Base-by-base conservation (phyloP, 2,888 invertebrate species). In the Pachymerium ferrugineum region DNA sequence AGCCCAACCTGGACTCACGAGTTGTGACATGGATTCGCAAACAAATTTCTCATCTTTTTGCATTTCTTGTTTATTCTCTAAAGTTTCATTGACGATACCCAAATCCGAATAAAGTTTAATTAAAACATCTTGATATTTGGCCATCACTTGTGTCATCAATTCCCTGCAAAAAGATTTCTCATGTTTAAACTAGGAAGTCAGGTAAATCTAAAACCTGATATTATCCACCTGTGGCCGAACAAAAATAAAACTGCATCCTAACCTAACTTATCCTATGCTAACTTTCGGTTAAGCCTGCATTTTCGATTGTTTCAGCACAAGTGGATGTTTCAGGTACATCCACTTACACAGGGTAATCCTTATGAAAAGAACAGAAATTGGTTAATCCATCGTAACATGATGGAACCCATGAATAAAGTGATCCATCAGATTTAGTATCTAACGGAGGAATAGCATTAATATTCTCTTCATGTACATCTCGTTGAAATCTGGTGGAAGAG, bases 1-100 rank as follows among this genome's bases (percentile, higher is more conserved):
- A 42, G 76, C 76, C 76, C 76, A 76, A 30, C 76, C 76, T 14
- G 76, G 76, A 62, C 72, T 73, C 10, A 76, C 19, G 42, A 30
- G 30, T 35, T 71, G 71, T 6, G 70, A 68, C 14, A 69, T 25
- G 8, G 76, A 71, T 54, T 76, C 76, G 31, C 76, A 76, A 10
- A 75, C 76, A 12, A 72, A 72, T 19, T 72, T 35, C 14, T 14
- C 47, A 16, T 28, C 8, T 30, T 38, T 8, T 19, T 10, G 62
- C 62, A 14, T 10, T 16, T 62, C 14, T 8, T 62, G 12, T 6
- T 16, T 16, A 16, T 10, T 62, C 62, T 16, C 8, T 68, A 4
- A 5, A 3, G 16, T 68, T 29, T 33, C 25, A n/a, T 70, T 22
- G n/a, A 29, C 16, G 10, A 22, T 38, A 8, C 71, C 16, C 12